Base-by-base conservation (phyloP, 2,888 invertebrate species). In the Drosophila mettleri region DNA sequence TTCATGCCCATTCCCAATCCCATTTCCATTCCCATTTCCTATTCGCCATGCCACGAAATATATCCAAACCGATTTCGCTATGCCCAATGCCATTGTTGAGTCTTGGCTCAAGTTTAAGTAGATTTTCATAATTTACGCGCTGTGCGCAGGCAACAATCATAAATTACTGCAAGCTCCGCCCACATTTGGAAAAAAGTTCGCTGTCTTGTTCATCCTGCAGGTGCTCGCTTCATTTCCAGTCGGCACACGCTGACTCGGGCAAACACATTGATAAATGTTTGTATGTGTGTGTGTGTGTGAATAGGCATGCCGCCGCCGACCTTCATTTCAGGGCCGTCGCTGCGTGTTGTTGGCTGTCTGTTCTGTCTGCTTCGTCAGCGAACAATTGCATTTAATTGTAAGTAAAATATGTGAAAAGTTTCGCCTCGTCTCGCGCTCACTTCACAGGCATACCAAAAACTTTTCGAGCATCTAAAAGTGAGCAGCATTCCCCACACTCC, bases 381-480 rank as follows among this genome's bases (percentile, higher is more conserved):
- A 78, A 78, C 79, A 88, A 88, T 88, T 88, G 83, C 74, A 79
- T 88, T 88, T 88, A 88, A 89, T 88, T 89, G 84, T 80, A 86
- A 78, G 80, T 85, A 87, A 87, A 86, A 89, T 86, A 89, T 86
- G 86, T 80, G 82, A 86, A 88, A 89, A 86, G 65, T 87, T 88
- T 84, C n/a, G 39, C 34, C 8, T 10, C 9, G 31, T 29, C 39
- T 48, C 31, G 14, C 20, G 51, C 69, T 54, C 69, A 75, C 51
- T 49, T 58, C 29, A 12, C 63, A 36, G 53, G 63, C 73, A 67
- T 67, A 61, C 51, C 45, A 33, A 69, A 77, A 86, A 74, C 67
- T 80, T 81, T 84, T 65, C 72, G 81, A 84, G 78, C 60, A 64
- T 62, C 69, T 65, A 53, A 84, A 71, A 71, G 78, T 62, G 86